Percentiles rank a stretch among this genome's conserved stretches.
Evolutionary conservation across 2,113 vertebrate genomes (phyloP).

Genomic region (Garra rufa): DNA sequence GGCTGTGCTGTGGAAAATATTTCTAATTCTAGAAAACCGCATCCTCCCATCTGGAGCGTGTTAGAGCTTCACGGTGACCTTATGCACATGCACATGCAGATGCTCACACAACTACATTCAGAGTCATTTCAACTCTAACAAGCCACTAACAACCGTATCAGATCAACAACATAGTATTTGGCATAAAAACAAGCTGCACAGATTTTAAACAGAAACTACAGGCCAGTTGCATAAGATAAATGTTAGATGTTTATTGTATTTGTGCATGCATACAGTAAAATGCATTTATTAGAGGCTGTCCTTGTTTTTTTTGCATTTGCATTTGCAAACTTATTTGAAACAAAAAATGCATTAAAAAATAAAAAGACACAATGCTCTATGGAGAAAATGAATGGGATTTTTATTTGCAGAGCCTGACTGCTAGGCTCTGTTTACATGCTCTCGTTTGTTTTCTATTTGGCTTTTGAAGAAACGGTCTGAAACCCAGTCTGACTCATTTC

Average conservation of each 20-base stretch:
- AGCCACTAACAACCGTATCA: not conserved
- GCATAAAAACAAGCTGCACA: not conserved
- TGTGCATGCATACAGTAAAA: not conserved
- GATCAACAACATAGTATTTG: not conserved
- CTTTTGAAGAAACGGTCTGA: conserved; percentile 11
- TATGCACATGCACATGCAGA: not conserved
- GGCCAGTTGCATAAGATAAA: not conserved
- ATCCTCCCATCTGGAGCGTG: conserved; percentile 73
- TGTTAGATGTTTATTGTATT: not conserved
- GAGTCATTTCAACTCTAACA: conserved; percentile 25
- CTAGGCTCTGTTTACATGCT: not conserved
- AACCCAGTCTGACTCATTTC: not conserved
- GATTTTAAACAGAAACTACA: not conserved
- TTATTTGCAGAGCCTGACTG: not conserved
- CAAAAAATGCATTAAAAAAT: not conserved
- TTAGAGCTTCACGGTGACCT: conserved; percentile 71
- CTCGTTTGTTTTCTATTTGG: not conserved
- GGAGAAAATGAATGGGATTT: not conserved
- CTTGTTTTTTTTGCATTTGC: too few relatives aligned
- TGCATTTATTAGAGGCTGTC: not conserved
- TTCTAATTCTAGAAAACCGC: conserved; percentile 66
- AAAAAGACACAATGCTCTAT: not conserved
- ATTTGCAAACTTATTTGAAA: not conserved
- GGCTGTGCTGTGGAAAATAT: conserved; percentile 67
- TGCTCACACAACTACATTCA: conserved; percentile 59